These are phyloP conservation scores for Carcina quercana DNA, from an alignment of 2,888 invertebrate genomes.

Conservation along the genomic window DNA sequence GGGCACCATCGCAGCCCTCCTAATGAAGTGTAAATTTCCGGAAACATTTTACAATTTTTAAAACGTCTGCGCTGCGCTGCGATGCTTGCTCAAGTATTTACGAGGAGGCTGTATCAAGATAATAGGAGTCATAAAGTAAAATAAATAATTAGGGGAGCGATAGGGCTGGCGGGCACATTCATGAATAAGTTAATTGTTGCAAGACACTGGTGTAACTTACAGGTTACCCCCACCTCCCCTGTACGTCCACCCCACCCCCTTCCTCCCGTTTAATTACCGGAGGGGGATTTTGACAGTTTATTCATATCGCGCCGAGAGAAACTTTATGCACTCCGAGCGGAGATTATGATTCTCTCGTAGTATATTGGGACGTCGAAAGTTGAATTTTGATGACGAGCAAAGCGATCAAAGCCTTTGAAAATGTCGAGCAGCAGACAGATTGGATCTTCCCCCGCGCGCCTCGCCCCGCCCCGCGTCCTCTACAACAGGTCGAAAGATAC, in stretches of 20 bases:
- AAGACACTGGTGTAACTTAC: constrained; percentile 33
- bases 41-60: constrained; percentile 18
- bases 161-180: constrained; percentile 54
- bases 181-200: constrained; percentile 66
- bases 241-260: constrained; percentile 14
- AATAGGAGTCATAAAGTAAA: constrained; percentile 68
- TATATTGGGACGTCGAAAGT: too few species aligned
- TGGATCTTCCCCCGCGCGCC: too few species aligned
- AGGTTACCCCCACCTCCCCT: constrained; percentile 7
- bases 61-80: too few species aligned
- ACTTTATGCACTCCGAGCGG: constrained; percentile 23
- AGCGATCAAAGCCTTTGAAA: too few species aligned
- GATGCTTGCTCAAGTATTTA: constrained; percentile 50
- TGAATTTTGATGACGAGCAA: too few species aligned
- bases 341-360: too few species aligned
- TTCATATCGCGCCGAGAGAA: constrained; percentile 23
- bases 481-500: too few species aligned
- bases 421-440: too few species aligned
- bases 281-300: constrained; percentile 43
- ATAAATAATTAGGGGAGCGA: constrained; percentile 66
- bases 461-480: too few species aligned
- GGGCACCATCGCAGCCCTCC: not conserved
- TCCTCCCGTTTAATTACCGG: constrained; percentile 41
- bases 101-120: constrained; percentile 53
- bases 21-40: constrained; percentile 18